phyloP scores from a whole-genome alignment of 2,888 invertebrate species.

The Scaptomyza flava region DNA sequence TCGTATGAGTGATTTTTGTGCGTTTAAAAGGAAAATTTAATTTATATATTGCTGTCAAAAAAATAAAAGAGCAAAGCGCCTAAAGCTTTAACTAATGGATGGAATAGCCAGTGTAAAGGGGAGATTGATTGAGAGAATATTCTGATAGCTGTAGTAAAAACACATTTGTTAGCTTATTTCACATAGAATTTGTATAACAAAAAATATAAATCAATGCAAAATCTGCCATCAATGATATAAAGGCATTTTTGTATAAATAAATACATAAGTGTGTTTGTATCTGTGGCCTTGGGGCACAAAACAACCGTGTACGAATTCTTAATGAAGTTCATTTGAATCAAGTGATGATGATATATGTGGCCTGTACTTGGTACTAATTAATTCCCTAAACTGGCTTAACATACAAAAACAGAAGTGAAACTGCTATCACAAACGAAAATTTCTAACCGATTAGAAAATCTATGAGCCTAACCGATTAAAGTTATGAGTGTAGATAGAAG shows the following conservation, averaged over 20 bases:
- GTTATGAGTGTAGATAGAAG: conserved; percentile 9
- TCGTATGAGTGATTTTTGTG: neutral
- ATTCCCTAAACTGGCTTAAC: neutral
- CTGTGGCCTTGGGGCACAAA: conserved; percentile 25
- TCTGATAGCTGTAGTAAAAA: neutral
- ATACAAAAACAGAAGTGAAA: neutral
- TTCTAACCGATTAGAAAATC: neutral
- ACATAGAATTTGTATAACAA: too few relatives aligned
- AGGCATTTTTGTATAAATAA: neutral
- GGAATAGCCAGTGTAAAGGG: neutral
- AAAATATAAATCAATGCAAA: neutral
- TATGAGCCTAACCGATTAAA: neutral
- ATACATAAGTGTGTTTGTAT: neutral
- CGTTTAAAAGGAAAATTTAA: neutral
- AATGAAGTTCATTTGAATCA: conserved; percentile 31
- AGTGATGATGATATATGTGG: neutral
- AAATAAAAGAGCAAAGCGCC: neutral
- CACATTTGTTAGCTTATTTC: neutral
- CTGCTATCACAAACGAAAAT: neutral
- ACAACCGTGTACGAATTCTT: conserved; percentile 12
- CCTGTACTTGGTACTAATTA: conserved; percentile 4
- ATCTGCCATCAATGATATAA: conserved; percentile 19
- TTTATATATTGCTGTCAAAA: neutral
- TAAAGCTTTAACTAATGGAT: neutral
- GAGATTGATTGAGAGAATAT: neutral